A percentile compares a stretch with the other conserved stretches of the same genome.
Evolutionary conservation across 2,797 vertebrate species (phyloP).

Genomic region (Labroides dimidiatus): DNA sequence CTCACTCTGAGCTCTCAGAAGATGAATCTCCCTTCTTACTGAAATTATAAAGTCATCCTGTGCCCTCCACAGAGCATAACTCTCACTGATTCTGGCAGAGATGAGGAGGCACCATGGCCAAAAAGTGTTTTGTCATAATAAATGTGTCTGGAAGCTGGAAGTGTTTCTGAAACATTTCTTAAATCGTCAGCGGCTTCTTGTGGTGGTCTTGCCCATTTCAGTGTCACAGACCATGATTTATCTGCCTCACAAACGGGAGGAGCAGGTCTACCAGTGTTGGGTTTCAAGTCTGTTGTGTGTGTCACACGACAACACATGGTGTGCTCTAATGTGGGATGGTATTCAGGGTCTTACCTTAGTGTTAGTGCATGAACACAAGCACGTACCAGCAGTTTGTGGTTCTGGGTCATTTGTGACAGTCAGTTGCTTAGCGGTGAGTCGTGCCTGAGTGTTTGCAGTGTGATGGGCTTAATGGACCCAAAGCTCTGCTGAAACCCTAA

Average conservation of each 20-base stretch:
- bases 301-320: constrained; percentile 2
- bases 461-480: constrained; percentile 13
- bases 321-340: not conserved
- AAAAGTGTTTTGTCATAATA: constrained; percentile 47
- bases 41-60: constrained; percentile 36
- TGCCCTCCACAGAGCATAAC: constrained; percentile 35
- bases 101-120: constrained; percentile 29
- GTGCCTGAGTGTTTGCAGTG: constrained; percentile 27
- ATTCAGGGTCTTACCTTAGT: not conserved
- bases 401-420: constrained; percentile 14
- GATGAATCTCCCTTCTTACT: constrained; percentile 30
- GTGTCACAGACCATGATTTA: constrained; percentile 28
- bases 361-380: constrained; percentile 4
- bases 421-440: constrained; percentile 10
- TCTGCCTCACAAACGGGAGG: constrained; percentile 34
- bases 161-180: constrained; percentile 60
- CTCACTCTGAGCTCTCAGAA: constrained; percentile 12
- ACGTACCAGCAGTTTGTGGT: not conserved
- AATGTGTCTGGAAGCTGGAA: constrained; percentile 60
- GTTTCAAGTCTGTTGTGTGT: constrained; percentile 27
- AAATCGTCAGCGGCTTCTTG: constrained; percentile 54
- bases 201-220: constrained; percentile 34
- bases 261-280: constrained; percentile 29
- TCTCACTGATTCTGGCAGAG: constrained; percentile 34
- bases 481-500: constrained; percentile 6